phyloP scores from a whole-genome alignment of 2,113 vertebrate species.

The Kryptolebias marmoratus region DNA sequence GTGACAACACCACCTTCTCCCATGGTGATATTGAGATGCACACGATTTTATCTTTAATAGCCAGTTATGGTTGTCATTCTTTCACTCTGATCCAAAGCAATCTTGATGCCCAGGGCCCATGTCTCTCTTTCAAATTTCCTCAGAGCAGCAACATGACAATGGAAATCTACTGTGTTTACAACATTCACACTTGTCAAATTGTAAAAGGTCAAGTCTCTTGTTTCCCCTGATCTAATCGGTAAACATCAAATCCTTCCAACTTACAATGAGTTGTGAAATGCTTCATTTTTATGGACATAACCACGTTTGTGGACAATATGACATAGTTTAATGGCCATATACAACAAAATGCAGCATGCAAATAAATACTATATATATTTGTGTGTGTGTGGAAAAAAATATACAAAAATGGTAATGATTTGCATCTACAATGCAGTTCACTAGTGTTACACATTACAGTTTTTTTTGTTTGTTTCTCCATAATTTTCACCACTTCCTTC shows the following conservation, averaged over 20 bases:
- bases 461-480: neutral
- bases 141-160: constrained; percentile 55
- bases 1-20: neutral
- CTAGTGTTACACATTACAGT: neutral
- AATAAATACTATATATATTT: neutral
- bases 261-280: constrained; percentile 27
- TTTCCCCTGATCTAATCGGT: constrained; percentile 66
- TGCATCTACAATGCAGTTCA: neutral
- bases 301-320: neutral
- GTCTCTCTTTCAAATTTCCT: constrained; percentile 34
- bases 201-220: constrained; percentile 74
- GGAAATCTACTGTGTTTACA: constrained; percentile 71
- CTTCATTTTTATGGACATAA: neutral
- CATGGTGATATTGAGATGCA: neutral
- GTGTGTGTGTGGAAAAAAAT: neutral
- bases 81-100: constrained; percentile 47
- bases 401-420: neutral
- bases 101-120: constrained; percentile 20
- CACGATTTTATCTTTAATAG: constrained; percentile 33
- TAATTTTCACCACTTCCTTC: constrained; percentile 8
- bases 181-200: constrained; percentile 62
- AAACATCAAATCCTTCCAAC: constrained; percentile 59
- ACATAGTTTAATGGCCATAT: neutral
- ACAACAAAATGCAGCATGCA: neutral
- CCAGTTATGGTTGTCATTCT: constrained; percentile 44